phyloP scores from a whole-genome alignment of 2,888 invertebrate genomes.

The Papilio gigon region DNA sequence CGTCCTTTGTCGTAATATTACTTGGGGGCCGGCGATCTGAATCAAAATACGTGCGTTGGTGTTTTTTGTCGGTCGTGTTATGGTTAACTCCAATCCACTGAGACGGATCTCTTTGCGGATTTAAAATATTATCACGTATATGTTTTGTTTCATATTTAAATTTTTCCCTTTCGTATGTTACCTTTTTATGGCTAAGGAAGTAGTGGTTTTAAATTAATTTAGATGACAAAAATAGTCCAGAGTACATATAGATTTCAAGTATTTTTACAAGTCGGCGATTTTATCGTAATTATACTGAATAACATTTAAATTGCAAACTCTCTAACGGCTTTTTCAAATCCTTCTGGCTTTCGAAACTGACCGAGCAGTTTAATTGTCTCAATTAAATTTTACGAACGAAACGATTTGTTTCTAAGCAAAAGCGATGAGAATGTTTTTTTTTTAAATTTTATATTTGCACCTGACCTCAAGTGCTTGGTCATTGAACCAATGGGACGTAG shows the following conservation, averaged over 20 bases:
- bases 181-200: too few species aligned
- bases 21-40: conserved; percentile 30
- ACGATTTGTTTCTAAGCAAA: conserved; percentile 69
- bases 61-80: conserved; percentile 37
- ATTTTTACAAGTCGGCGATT: neutral
- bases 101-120: conserved; percentile 42
- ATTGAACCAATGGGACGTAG: conserved; percentile 65
- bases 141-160: neutral
- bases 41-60: conserved; percentile 38
- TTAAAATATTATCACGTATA: conserved; percentile 40
- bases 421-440: conserved; percentile 57
- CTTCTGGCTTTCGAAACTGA: conserved; percentile 43
- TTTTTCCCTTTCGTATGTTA: neutral
- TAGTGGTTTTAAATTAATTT: too few species aligned
- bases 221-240: neutral
- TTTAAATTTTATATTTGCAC: conserved; percentile 54
- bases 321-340: conserved; percentile 21
- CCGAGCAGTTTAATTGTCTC: conserved; percentile 58
- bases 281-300: neutral
- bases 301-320: conserved; percentile 4
- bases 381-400: conserved; percentile 71
- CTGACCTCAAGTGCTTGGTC: conserved; percentile 68
- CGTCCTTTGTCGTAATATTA: conserved; percentile 35
- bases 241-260: neutral
- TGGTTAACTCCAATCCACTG: conserved; percentile 37